Evolutionary conservation across 2,888 invertebrate species (phyloP), one percentile per base, ranked within the genome.

Genomic region (Pseudanteris insignis): DNA sequence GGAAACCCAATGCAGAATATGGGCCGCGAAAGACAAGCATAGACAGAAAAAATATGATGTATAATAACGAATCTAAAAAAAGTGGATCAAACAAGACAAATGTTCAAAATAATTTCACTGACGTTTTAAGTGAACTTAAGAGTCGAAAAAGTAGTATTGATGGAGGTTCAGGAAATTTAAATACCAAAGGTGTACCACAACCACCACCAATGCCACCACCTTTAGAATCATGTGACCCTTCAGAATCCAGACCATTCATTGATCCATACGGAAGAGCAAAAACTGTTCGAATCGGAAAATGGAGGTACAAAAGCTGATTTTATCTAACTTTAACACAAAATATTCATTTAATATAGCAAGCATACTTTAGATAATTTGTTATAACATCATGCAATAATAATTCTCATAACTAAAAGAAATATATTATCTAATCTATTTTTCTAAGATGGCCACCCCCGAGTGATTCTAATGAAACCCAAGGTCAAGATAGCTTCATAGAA

Each of bases 221-320:
- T 1, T 82, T 91, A 2, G 90, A 91, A 70, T 85, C 87, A 36
- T 86, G 88, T 47, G 93, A 92, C 74, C 92, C 91, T 0, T 89
- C 89, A 0, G 92, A 91, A 74, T 86, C 87, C 0, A 83, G 92
- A 5, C 92, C 91, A 0, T 94, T 94, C 74, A 83, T 94, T 68
- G 94, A 94, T 78, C 94, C 94, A 0, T 94, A 94, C 71, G 94
- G 95, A 0, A 83, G 96, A 14, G 96, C 96, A 0, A 94, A 96
- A 75, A 96, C 96, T 0, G 95, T 96, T 0, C 84, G 96, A 18
- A 96, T 97, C 46, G 96, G 94, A 1, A 95, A 94, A 81, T 95
- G 95, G 95, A 84, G 92, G 77, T 75, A 51, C n/a, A n/a, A n/a
- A n/a, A n/a, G n/a, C n/a, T 5, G 7, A 21, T 7, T 5, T 21